phyloP scores from a whole-genome alignment of 2,888 invertebrate species.

The Noctua janthina region DNA sequence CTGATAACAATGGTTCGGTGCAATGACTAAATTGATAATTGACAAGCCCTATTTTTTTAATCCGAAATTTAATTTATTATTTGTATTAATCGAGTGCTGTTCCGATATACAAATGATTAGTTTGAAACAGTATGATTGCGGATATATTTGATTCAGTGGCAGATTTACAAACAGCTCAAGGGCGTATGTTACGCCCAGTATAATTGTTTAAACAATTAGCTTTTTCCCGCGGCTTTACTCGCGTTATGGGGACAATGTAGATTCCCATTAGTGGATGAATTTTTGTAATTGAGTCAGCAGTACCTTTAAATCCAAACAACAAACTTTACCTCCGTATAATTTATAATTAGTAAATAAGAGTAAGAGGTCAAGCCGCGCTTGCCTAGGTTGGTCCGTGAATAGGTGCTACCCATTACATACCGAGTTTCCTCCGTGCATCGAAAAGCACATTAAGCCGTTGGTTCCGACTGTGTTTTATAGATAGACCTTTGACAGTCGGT shows the following conservation, averaged over 20 bases:
- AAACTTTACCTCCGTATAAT: too few relatives aligned
- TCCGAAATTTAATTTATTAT: not conserved
- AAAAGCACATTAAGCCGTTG: too few relatives aligned
- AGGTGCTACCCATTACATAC: too few relatives aligned
- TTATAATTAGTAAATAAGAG: too few relatives aligned
- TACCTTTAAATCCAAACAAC: not conserved
- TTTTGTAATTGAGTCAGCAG: not conserved
- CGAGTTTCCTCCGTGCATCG: too few relatives aligned
- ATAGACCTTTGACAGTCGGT: too few relatives aligned
- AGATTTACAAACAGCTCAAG: not conserved
- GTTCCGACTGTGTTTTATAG: too few relatives aligned
- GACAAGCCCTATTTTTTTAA: constrained; percentile 19
- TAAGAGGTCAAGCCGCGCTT: too few relatives aligned
- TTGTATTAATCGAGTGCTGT: not conserved
- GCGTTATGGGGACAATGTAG: not conserved
- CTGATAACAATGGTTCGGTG: constrained; percentile 41
- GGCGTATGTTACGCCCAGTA: not conserved
- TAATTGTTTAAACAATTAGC: not conserved
- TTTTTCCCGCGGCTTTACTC: not conserved
- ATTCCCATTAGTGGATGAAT: not conserved
- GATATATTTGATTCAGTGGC: not conserved
- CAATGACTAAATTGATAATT: constrained; percentile 49
- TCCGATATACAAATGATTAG: not conserved
- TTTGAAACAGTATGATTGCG: not conserved
- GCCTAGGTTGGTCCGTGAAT: too few relatives aligned